Evolutionary conservation across 2,888 invertebrate species (phyloP), one percentile per base, ranked within the genome.

Genomic region (Caenorhabditis sp.): DNA sequence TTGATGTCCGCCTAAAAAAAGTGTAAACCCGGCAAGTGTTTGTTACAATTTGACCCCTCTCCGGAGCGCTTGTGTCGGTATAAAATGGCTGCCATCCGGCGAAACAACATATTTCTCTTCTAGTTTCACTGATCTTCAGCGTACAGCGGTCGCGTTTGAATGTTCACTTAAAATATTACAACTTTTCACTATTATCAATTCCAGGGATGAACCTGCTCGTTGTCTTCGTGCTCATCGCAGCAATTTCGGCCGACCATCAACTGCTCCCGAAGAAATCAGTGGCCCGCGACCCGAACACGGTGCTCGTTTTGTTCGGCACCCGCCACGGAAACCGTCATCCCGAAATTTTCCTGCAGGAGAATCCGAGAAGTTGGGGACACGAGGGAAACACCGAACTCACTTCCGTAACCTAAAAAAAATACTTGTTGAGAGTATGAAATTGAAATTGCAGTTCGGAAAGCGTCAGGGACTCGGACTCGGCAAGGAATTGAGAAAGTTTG

Each of bases 321-420:
- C 74, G 84, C 17, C 84, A 84, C 50, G 84, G 83, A 26, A 83
- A 83, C 52, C 66, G 84, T 32, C 80, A 84, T 43, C 84, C 84
- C 6, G 84, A 82, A 52, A 56, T 62, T 1, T 79, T 78, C 27
- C 53, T 83, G 7, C 30, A 30, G 27, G 78, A 53, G 37, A 75
- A 78, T 52, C 71, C 77, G 13, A 46, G 71, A 53, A 63, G 63
- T 15, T 84, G 84, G 84, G 84, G 84, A 59, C 35, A 73, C 20
- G 84, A 84, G 68, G 84, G 84, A 52, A 70, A 53, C 17, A 61
- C 70, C 15, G 84, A 84, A 35, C 59, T 74, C 78, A 75, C 83
- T 63, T 59, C 59, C 20, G 66, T 66, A 7, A n/a, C n/a, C n/a
- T n/a, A n/a, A n/a, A n/a, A n/a, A n/a, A n/a, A n/a, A n/a, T n/a